A percentile compares a stretch with the other conserved stretches of the same genome.
These are phyloP conservation scores for Lacanobia wlatinum DNA, from an alignment of 2,888 invertebrate genomes.

Conservation along the genomic window DNA sequence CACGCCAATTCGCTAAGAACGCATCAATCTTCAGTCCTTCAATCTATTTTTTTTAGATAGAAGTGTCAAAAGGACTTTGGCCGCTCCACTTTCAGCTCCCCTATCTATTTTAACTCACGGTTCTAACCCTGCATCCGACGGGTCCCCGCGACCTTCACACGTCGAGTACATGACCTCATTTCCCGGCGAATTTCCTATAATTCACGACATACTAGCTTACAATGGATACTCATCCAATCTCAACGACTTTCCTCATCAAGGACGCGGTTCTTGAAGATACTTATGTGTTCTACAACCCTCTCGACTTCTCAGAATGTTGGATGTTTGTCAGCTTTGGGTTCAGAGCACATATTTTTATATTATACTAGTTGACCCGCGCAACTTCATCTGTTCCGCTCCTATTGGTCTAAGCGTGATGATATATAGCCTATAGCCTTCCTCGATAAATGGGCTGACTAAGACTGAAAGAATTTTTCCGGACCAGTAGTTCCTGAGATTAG, in stretches of 20 bases:
- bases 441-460: no score
- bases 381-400: no score
- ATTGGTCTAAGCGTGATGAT: no score
- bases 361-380: no score
- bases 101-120: background rate
- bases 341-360: background rate
- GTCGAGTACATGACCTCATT: background rate
- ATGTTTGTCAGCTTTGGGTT: background rate
- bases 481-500: no score
- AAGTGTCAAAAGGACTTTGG: no score
- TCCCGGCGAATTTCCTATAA: background rate
- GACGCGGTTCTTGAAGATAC: slow-evolving; percentile 6
- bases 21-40: no score
- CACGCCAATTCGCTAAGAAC: no score
- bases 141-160: slow-evolving; percentile 19
- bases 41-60: background rate
- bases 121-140: background rate
- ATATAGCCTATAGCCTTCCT: no score
- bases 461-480: no score
- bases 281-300: slow-evolving; percentile 2
- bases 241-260: slow-evolving; percentile 8
- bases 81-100: background rate
- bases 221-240: no score
- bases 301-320: background rate
- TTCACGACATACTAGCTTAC: background rate